Base-by-base conservation (phyloP, 2,888 invertebrate genomes). In the Yponomeuta plumbellus region DNA sequence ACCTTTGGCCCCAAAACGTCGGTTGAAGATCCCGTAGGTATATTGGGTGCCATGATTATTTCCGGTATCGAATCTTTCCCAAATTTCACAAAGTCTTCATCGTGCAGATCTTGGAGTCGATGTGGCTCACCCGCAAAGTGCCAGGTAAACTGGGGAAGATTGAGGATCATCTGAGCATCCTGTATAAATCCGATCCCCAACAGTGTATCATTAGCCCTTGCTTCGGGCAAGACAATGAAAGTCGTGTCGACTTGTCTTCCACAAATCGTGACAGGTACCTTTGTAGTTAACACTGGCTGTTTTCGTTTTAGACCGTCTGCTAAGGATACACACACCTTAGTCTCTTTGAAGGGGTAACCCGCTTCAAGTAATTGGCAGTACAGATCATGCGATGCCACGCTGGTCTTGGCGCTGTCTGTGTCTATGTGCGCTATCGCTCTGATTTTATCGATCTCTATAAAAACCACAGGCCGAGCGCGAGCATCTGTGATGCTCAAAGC, bases 341-440 rank as follows among this genome's bases (percentile, higher is more conserved):
- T 26, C n/a, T 69, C 62, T 59, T 44, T 20, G 52, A 68, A 34
- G 17, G 11, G 2, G 17, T 69, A 67, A 5, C 69, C 69, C n/a
- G 62, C 21, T 20, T 40, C 22, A 52, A 59, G 57, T 20, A 72
- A 65, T 6, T 44, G 13, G 1, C 17, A 20, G 21, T 69, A 70
- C 11, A 72, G 64, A 0, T 61, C 23, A 57, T 66, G 69, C 1
- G 70, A 72, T 0, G 70, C 70, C 0, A 72, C 61, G 52, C 68
- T 69, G 0, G 67, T 67, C 44, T 70, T 70, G 0, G 70, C 70
- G 52, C 71, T n/a, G n/a, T n/a, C 69, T 1, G 68, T 66, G 40
- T 72, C 69, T 2, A 71, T 40, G 44, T 67, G 67, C 0, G 70
- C 68, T 8, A 34, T 63, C 3, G 69, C 71, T 11, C 4, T 22